These are phyloP conservation scores for Pachyseris speciosa DNA, from an alignment of 64 coral and sea anemone species.

Conservation along the genomic window DNA sequence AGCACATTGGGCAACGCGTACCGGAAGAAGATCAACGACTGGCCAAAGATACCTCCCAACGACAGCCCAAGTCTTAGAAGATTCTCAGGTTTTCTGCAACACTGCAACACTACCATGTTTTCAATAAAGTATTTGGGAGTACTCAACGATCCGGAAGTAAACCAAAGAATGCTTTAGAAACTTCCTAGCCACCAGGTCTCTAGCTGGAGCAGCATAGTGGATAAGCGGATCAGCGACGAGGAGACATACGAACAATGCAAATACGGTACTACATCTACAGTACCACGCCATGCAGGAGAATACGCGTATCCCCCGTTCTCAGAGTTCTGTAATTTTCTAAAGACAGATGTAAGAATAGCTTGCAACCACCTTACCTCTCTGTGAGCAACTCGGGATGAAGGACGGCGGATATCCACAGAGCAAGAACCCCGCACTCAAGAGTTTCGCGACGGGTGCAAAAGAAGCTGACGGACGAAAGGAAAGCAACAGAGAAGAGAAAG, in stretches of 20 bases:
- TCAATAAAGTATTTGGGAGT: conserved; percentile 39
- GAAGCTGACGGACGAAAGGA: background rate
- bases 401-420: background rate
- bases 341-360: conserved; percentile 52
- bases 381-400: background rate
- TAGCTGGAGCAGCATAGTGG: conserved; percentile 68
- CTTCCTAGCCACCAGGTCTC: conserved; percentile 43
- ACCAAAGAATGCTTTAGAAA: conserved; percentile 68
- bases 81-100: background rate
- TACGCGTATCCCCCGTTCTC: conserved; percentile 13
- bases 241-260: background rate
- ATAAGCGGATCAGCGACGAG: conserved; percentile 23
- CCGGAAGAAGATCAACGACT: too few relatives aligned
- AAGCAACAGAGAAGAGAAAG: background rate
- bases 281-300: background rate
- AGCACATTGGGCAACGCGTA: conserved; percentile 11
- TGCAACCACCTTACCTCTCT: conserved; percentile 47
- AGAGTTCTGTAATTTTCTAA: conserved; percentile 53
- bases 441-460: background rate
- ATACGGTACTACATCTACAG: too few relatives aligned
- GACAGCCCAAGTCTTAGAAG: background rate
- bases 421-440: background rate
- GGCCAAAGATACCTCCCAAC: background rate
- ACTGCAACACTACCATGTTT: background rate
- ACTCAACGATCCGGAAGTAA: conserved; percentile 79